Evolutionary conservation across 1,140 invertebrate species (phyloP).

Genomic region (Asobara japonica): DNA sequence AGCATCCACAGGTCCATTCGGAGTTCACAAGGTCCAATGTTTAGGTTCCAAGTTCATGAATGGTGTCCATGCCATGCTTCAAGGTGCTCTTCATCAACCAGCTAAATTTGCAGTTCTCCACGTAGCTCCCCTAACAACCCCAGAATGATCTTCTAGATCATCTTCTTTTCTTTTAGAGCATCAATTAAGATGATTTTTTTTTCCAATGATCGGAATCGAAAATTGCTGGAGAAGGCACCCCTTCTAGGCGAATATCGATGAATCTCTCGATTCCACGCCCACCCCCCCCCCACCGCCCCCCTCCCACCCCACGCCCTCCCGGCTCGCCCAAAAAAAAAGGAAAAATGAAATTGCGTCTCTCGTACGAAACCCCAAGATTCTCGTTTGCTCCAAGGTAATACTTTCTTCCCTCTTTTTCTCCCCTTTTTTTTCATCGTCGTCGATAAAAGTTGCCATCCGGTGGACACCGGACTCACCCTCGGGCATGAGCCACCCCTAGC

Average conservation of each 20-base stretch:
- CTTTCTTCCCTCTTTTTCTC: conserved; percentile 24
- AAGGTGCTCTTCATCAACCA: no score
- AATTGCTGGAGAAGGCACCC: no score
- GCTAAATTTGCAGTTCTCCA: no score
- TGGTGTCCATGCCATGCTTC: no score
- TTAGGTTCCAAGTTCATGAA: no score
- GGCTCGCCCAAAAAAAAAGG: conserved; percentile 4
- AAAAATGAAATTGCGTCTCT: not conserved
- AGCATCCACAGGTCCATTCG: no score
- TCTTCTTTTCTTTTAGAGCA: no score
- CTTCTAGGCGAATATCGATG: not conserved
- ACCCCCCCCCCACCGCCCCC: not conserved
- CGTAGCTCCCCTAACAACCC: no score
- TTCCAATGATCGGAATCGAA: not conserved
- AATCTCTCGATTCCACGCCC: not conserved
- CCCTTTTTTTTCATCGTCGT: no score
- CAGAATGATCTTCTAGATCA: no score
- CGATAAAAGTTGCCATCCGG: conserved; percentile 23
- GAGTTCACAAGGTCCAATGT: no score
- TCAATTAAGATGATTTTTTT: no score
- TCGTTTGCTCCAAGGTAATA: conserved; percentile 26
- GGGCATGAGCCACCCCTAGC: not conserved
- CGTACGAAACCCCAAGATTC: conserved; percentile 14
- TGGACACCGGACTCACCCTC: conserved; percentile 28
- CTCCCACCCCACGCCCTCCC: not conserved